Evolutionary conservation across 2,113 vertebrate species (phyloP), one percentile per base, ranked within the genome.

Genomic region (Progne subis): DNA sequence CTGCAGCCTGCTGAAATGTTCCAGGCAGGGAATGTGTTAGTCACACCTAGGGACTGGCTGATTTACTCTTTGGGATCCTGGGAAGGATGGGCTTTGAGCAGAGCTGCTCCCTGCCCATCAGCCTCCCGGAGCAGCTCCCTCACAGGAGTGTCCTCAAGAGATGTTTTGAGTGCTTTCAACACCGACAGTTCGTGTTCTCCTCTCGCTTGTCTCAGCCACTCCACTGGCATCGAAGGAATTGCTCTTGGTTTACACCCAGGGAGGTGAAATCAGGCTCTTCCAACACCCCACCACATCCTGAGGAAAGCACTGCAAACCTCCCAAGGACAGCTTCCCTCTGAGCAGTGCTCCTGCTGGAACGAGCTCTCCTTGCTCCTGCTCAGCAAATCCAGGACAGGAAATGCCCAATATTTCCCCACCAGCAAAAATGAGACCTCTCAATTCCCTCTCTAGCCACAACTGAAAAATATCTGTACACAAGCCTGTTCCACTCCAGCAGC

Each of bases 131-230:
- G 44, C 12, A 93, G 71, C 79, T 88, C 88, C 63, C 71, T 94
- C 82, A 20, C 47, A 74, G 59, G 47, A 90, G 59, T 44, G 75
- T 46, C 82, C 94, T 90, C 94, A 19, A 64, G 94, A 94, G 85
- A 88, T 80, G 71, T 50, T 90, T 90, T 32, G 90, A 93, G 82
- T 83, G 59, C 71, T 92, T 94, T 92, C 95, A 88, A 64, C 63
- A 80, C 39, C 85, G 80, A 52, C 9, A 88, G 71, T 31, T 71
- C 11, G 1, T 26, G 82, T 12, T 96, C 64, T 19, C 37, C 64
- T 93, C 92, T 88, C 85, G 43, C 43, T 93, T 77, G 67, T n/a
- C 44, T 57, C 39, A 17, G 59, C 56, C 68, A 71, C 75, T 93
- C 47, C 70, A 63, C 32, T 59, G 72, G 64, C 82, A 90, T 44